Evolutionary conservation across 2,797 vertebrate genomes (phyloP).

Genomic region (Sebastes ruberrimus): DNA sequence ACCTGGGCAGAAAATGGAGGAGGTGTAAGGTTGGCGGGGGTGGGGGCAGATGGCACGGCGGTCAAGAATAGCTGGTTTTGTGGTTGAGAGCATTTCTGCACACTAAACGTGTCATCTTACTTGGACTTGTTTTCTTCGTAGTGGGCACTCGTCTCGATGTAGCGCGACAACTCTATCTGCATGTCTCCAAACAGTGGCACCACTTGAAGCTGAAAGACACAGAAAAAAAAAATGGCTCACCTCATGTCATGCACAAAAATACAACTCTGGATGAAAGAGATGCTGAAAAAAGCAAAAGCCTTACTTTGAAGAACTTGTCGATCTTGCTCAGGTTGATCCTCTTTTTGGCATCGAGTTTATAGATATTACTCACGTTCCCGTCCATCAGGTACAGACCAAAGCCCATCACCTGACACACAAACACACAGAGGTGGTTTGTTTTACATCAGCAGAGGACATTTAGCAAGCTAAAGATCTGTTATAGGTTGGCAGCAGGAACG

Average conservation of each 20-base stretch:
- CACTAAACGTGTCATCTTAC: slow-evolving; percentile 71
- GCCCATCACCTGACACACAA: slow-evolving; percentile 91
- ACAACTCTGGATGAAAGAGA: slow-evolving; percentile 21
- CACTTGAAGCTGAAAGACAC: slow-evolving; percentile 88
- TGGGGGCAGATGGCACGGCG: not conserved
- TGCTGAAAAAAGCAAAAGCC: not conserved
- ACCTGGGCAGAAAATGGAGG: slow-evolving; percentile 80
- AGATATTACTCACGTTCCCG: slow-evolving; percentile 96
- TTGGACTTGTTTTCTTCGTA: slow-evolving; percentile 99
- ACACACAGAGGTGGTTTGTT: slow-evolving; percentile 23
- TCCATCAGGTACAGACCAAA: slow-evolving; percentile 98
- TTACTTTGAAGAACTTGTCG: slow-evolving; percentile 96
- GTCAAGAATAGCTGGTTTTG: not conserved
- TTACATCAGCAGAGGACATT: not conserved
- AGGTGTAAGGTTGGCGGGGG: not conserved
- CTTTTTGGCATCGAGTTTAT: slow-evolving; percentile 98
- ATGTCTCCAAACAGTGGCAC: slow-evolving; percentile 98
- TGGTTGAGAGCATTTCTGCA: not conserved
- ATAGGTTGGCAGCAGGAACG: not conserved
- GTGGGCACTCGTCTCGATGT: slow-evolving; percentile 98
- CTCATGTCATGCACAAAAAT: not conserved
- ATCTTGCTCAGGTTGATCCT: slow-evolving; percentile 98
- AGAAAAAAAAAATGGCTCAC: not conserved
- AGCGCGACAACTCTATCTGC: slow-evolving; percentile 98
- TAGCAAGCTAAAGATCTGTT: not conserved